phyloP scores from a whole-genome alignment of 2,888 invertebrate genomes.

The Campaea margaritaria region DNA sequence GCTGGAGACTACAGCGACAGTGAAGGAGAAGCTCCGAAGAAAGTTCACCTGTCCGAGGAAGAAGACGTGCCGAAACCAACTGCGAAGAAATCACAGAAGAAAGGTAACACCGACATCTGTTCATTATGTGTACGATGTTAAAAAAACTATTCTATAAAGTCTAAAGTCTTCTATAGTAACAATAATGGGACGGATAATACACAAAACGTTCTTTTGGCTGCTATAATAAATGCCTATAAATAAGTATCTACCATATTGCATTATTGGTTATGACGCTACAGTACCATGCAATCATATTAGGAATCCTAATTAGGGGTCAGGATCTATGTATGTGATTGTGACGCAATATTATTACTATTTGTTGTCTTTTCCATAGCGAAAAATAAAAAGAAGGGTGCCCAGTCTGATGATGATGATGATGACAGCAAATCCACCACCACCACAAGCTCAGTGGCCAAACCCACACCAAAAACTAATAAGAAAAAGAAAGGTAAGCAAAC shows the following conservation, averaged over 20 bases:
- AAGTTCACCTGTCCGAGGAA: constrained; percentile 68
- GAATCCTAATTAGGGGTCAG: no score
- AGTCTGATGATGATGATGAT: constrained; percentile 75
- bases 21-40: constrained; percentile 65
- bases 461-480: constrained; percentile 64
- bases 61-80: constrained; percentile 72
- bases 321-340: no score
- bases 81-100: constrained; percentile 82
- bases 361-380: constrained; percentile 55
- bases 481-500: constrained; percentile 75
- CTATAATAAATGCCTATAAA: background rate
- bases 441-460: constrained; percentile 59
- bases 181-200: no score
- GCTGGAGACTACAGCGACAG: constrained; percentile 77
- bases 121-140: no score
- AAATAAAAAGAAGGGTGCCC: constrained; percentile 76
- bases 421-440: constrained; percentile 68
- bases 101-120: constrained; percentile 60
- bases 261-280: no score
- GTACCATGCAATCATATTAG: no score
- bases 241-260: background rate
- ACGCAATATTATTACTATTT: background rate
- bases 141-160: no score
- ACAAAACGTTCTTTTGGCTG: no score
- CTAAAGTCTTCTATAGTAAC: no score